Evolutionary conservation across 2,113 vertebrate species (phyloP).

Genomic region (Polypterus senegalus): DNA sequence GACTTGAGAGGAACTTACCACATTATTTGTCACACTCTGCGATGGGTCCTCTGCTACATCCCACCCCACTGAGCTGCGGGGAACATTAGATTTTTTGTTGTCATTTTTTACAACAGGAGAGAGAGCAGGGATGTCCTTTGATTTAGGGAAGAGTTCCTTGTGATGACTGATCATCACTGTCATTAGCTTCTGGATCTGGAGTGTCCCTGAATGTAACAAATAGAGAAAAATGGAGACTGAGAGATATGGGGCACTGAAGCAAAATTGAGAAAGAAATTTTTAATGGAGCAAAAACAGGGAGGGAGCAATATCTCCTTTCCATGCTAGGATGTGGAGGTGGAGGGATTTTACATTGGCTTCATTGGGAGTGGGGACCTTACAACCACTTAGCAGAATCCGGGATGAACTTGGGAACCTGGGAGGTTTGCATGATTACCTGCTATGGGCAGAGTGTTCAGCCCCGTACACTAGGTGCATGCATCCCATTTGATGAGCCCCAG

Average conservation of each 20-base stretch:
- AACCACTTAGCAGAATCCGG: too few relatives aligned
- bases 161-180: constrained; percentile 86
- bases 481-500: too few relatives aligned
- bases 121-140: constrained; percentile 55
- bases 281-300: too few relatives aligned
- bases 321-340: too few relatives aligned
- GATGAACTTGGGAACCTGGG: too few relatives aligned
- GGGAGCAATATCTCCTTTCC: too few relatives aligned
- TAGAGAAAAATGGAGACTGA: neutral
- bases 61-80: constrained; percentile 85
- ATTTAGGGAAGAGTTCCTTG: constrained; percentile 64
- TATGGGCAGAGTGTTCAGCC: too few relatives aligned
- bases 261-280: too few relatives aligned
- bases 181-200: constrained; percentile 89
- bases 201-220: constrained; percentile 55
- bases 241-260: neutral
- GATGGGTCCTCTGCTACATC: constrained; percentile 58
- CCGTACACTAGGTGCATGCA: too few relatives aligned
- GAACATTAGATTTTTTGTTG: constrained; percentile 50
- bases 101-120: constrained; percentile 40
- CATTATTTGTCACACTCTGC: neutral
- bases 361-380: too few relatives aligned
- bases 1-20: neutral
- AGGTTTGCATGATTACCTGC: too few relatives aligned
- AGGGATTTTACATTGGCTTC: too few relatives aligned